Conservation (phyloP, 2,888 invertebrate genomes). For the Cephus nigrinus region DNA sequence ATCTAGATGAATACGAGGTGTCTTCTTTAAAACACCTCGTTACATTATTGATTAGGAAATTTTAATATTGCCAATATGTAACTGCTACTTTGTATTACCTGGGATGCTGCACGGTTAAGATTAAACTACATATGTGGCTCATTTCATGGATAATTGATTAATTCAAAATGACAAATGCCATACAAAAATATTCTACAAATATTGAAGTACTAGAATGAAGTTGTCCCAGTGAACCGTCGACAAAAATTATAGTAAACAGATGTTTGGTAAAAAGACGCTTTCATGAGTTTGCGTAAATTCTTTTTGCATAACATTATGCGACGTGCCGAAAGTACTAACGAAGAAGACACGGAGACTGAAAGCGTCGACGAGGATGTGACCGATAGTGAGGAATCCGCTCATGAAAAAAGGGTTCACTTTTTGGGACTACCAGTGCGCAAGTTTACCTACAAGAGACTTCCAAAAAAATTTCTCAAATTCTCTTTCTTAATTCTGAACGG, state of each 20-base stretch:
- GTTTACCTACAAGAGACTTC: slow-evolving; percentile 36
- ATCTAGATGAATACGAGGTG: too few species aligned
- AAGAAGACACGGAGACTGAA: slow-evolving; percentile 43
- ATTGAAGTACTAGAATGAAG: neutral
- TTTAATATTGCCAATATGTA: too few species aligned
- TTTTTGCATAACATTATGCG: slow-evolving; percentile 28
- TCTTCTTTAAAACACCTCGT: too few species aligned
- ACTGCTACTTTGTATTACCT: neutral
- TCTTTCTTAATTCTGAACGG: slow-evolving; percentile 42
- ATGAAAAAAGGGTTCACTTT: slow-evolving; percentile 34
- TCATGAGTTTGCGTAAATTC: slow-evolving; percentile 1
- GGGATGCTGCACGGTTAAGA: neutral
- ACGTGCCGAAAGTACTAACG: slow-evolving; percentile 31
- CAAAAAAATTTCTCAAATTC: slow-evolving; percentile 38
- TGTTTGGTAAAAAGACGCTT: neutral
- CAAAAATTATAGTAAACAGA: neutral
- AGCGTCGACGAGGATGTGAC: slow-evolving; percentile 40
- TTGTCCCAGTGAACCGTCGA: neutral
- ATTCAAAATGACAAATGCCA: neutral
- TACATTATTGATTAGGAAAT: too few species aligned
- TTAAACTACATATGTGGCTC: neutral
- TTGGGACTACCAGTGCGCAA: slow-evolving; percentile 35
- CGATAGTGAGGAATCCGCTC: slow-evolving; percentile 39
- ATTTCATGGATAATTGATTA: neutral
- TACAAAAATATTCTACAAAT: neutral